These are phyloP conservation scores for Thrips palmi DNA, from an alignment of 1,140 invertebrate species.

Conservation along the genomic window DNA sequence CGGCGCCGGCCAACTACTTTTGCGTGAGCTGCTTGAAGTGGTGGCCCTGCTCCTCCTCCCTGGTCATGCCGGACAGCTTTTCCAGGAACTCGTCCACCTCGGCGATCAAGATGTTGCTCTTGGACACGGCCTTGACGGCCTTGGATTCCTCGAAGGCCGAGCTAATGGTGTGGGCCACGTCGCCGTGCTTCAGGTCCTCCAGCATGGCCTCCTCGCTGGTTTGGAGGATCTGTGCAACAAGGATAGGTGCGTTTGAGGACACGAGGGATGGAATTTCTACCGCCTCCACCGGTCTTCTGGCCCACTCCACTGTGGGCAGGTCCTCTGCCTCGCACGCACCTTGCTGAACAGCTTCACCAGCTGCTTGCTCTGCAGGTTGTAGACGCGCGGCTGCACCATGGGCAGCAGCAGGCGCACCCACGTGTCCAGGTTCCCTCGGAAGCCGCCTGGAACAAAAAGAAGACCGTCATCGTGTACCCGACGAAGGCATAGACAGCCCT, in stretches of 20 bases:
- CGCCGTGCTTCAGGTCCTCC: constrained; percentile 69
- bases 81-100: constrained; percentile 58
- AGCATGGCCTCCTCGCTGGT: constrained; percentile 73
- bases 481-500: constrained; percentile 4
- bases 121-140: constrained; percentile 33
- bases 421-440: constrained; percentile 57
- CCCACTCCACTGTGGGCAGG: too few relatives aligned
- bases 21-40: constrained; percentile 53
- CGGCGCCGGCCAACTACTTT: constrained; percentile 29
- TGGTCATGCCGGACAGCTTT: constrained; percentile 52
- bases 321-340: too few relatives aligned
- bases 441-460: constrained; percentile 30
- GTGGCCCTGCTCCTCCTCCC: constrained; percentile 69
- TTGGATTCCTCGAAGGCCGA: constrained; percentile 55
- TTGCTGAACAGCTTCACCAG: constrained; percentile 73
- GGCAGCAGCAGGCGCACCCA: constrained; percentile 76
- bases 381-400: constrained; percentile 60
- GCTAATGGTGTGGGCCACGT: constrained; percentile 74
- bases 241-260: too few relatives aligned
- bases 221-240: too few relatives aligned
- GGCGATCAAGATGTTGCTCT: constrained; percentile 50
- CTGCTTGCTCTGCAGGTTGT: constrained; percentile 85
- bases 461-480: neutral
- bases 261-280: too few relatives aligned
- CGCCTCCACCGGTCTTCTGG: too few relatives aligned